Conservation (phyloP, 2,888 invertebrate species). For the Theodoxus fluviatilis region DNA sequence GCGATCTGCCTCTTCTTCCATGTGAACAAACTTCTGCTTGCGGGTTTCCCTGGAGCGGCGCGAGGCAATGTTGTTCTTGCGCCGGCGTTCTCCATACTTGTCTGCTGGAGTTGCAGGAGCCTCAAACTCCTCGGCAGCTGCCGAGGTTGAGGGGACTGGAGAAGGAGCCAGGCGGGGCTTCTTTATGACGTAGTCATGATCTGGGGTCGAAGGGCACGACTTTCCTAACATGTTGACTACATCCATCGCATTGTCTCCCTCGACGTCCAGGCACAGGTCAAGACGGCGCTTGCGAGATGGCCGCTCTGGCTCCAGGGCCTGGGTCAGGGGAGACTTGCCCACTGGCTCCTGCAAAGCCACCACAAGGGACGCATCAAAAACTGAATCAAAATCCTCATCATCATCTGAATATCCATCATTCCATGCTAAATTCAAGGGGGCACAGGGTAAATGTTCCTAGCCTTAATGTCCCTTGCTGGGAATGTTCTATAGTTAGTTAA, state of each 20-base stretch:
- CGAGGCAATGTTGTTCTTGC: slow-evolving; percentile 61
- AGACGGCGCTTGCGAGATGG: slow-evolving; percentile 21
- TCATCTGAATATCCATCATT: too few species aligned
- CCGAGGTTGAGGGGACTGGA: background rate
- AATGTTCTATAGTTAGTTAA: too few species aligned
- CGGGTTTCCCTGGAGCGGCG: slow-evolving; percentile 54
- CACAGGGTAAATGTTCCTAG: too few species aligned
- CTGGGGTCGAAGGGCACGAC: slow-evolving; percentile 33
- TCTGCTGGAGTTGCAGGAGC: slow-evolving; percentile 26
- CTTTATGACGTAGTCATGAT: slow-evolving; percentile 46
- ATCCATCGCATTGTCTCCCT: slow-evolving; percentile 27
- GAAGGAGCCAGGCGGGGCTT: slow-evolving; percentile 29
- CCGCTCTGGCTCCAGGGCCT: too few species aligned
- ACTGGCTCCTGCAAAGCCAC: too few species aligned
- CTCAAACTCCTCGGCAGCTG: slow-evolving; percentile 22
- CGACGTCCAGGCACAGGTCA: too few species aligned
- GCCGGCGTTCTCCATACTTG: slow-evolving; percentile 47
- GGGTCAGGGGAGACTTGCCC: too few species aligned
- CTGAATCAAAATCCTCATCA: too few species aligned
- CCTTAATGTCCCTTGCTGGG: too few species aligned
- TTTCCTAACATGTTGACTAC: slow-evolving; percentile 26
- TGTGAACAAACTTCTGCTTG: slow-evolving; percentile 52
- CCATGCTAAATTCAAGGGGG: too few species aligned
- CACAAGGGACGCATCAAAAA: too few species aligned
- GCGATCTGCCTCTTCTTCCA: slow-evolving; percentile 52